A percentile compares a stretch with the other conserved stretches of the same genome.
phyloP scores from a whole-genome alignment of 2,888 invertebrate species.

The Cyrtodaria siliqua region DNA sequence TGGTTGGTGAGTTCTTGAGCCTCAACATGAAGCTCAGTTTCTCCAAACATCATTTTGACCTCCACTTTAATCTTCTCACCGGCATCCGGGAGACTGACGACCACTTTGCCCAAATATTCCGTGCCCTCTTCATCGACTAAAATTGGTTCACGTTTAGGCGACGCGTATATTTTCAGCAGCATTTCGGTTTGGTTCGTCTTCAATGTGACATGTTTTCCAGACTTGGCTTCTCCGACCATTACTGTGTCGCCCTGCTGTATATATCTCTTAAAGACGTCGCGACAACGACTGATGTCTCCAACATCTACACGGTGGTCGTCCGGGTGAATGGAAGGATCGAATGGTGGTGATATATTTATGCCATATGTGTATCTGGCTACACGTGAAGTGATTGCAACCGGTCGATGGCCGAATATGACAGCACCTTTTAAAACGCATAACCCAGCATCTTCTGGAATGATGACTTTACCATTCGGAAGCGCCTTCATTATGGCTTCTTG shows the following conservation, averaged over 20 bases:
- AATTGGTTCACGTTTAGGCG: background rate
- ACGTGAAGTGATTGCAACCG: background rate
- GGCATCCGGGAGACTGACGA: background rate
- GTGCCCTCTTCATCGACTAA: background rate
- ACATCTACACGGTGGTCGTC: too few species aligned
- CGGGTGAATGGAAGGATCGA: too few species aligned
- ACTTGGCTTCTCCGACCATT: background rate
- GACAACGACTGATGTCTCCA: background rate
- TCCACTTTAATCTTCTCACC: background rate
- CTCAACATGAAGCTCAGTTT: background rate
- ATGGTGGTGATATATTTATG: too few species aligned
- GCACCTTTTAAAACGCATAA: background rate
- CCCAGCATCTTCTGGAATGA: constrained; percentile 4
- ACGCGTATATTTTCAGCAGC: background rate
- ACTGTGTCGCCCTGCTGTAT: background rate
- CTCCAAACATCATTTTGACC: constrained; percentile 4
- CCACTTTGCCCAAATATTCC: background rate
- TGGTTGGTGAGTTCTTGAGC: background rate
- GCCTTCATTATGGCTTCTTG: constrained; percentile 8
- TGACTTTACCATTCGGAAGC: constrained; percentile 1
- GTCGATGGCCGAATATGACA: background rate
- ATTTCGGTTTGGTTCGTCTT: background rate
- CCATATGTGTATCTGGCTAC: too few species aligned
- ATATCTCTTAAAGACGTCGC: constrained; percentile 2
- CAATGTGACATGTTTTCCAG: background rate